These are phyloP conservation scores for Nesometra sesokonis DNA, from an alignment of 35 echinoderm and acorn worm genomes.

Conservation along the genomic window DNA sequence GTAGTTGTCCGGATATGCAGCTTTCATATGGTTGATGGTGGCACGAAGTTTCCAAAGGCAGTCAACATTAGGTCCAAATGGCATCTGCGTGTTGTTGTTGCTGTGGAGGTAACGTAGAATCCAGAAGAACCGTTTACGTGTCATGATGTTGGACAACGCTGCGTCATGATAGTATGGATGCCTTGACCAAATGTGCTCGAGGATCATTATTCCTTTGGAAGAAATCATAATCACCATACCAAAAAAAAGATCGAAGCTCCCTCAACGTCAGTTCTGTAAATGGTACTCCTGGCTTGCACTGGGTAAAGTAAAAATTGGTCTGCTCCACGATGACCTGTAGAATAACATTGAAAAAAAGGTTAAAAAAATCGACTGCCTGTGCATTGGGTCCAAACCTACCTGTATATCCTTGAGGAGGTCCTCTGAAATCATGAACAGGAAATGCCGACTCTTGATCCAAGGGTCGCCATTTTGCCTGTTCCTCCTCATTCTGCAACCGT, in stretches of 20 bases:
- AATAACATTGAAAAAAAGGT: background rate
- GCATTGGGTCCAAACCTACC: background rate
- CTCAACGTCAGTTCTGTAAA: background rate
- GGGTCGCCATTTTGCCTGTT: no score
- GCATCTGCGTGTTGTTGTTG: background rate
- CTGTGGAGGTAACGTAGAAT: background rate
- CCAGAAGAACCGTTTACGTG: background rate
- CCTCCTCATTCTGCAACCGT: no score
- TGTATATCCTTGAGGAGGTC: background rate
- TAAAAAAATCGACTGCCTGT: background rate
- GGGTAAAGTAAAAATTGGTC: background rate
- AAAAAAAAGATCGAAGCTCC: background rate
- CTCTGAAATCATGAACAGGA: constrained; percentile 9
- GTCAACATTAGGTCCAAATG: background rate
- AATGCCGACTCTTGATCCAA: no score
- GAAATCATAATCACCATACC: constrained; percentile 3
- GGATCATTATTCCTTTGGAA: background rate
- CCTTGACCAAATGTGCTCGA: background rate
- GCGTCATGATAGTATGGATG: background rate
- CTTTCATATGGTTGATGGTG: background rate
- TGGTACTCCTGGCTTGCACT: background rate
- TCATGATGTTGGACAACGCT: background rate
- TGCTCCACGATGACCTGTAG: background rate
- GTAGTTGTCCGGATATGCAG: background rate
- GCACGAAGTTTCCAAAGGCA: background rate